phyloP scores from a whole-genome alignment of 2,888 invertebrate species.

The Ophraella communa region DNA sequence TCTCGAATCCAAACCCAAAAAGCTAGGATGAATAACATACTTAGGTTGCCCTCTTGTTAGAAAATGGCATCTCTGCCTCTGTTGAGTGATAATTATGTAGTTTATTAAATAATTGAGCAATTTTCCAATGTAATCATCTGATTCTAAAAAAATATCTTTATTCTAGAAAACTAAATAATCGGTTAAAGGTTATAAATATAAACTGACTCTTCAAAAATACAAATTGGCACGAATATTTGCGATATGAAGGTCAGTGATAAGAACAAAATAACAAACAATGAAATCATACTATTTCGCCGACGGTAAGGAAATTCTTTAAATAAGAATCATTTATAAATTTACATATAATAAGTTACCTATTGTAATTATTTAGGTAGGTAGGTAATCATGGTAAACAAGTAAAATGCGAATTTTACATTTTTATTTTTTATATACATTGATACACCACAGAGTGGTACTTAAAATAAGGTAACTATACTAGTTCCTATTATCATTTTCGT shows the following conservation, averaged over 20 bases:
- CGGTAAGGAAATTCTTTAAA: background rate
- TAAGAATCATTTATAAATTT: no score
- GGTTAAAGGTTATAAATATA: background rate
- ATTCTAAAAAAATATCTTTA: background rate
- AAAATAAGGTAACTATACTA: no score
- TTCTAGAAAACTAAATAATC: background rate
- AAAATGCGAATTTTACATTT: no score
- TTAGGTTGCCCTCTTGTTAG: background rate
- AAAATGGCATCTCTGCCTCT: background rate
- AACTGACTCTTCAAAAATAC: background rate
- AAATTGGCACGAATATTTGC: background rate
- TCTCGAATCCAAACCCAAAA: no score
- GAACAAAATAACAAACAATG: background rate
- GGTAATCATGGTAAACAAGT: background rate
- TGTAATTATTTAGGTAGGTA: background rate
- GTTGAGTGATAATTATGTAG: background rate
- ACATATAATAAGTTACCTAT: background rate
- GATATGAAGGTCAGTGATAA: background rate
- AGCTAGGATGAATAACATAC: background rate
- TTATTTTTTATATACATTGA: no score
- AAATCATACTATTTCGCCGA: background rate
- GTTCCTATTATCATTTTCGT: no score
- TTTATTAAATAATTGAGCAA: constrained; percentile 2
- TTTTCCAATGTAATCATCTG: constrained; percentile 1
- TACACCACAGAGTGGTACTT: no score